Evolutionary conservation across 35 echinoderm and acorn worm species (phyloP).

Genomic region (Strongylocentrotus purpuratus): DNA sequence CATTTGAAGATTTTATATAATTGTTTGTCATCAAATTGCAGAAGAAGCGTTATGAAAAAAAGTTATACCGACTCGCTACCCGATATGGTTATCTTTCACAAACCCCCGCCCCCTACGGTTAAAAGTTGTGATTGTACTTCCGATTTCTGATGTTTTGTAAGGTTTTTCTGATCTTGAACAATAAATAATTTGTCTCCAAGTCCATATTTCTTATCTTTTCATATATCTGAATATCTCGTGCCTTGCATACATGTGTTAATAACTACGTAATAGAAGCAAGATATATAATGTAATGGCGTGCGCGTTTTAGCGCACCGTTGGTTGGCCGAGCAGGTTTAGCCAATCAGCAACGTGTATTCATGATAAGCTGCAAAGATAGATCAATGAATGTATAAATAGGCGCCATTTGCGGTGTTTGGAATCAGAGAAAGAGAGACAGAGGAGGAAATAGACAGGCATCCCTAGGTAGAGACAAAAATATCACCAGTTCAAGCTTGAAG

Average conservation of each 20-base stretch:
- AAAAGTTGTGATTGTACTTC: neutral
- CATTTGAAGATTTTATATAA: too few species aligned
- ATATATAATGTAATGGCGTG: neutral
- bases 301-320: neutral
- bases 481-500: neutral
- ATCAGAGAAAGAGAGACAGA: neutral
- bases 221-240: neutral
- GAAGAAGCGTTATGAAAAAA: too few species aligned
- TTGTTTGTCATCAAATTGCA: too few species aligned
- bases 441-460: too few species aligned
- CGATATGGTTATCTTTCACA: too few species aligned
- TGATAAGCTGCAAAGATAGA: neutral
- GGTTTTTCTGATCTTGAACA: neutral
- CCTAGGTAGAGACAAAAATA: neutral
- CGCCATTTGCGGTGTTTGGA: neutral
- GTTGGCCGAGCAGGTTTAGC: neutral
- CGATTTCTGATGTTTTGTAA: neutral
- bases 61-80: too few species aligned
- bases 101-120: too few species aligned
- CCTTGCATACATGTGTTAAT: neutral
- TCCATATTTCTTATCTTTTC: neutral
- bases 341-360: neutral
- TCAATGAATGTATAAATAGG: neutral
- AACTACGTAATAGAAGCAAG: neutral
- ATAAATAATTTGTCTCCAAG: neutral